Conservation (phyloP, 2,888 invertebrate genomes). For the Dryobota labecula region DNA sequence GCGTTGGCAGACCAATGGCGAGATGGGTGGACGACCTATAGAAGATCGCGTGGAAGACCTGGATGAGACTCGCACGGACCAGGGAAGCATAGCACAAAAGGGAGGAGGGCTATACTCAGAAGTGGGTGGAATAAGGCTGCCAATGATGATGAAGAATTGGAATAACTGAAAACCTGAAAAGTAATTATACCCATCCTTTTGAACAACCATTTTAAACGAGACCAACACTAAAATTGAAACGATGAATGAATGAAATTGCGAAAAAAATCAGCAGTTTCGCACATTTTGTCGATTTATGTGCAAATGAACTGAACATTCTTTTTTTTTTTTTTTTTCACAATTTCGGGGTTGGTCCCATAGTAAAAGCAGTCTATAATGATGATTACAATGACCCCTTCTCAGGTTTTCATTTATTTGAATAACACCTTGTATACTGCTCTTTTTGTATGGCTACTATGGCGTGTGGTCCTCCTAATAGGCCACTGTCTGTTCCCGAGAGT, state of each 20-base stretch:
- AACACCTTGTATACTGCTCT: background rate
- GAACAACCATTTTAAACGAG: too few relatives aligned
- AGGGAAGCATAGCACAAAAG: too few relatives aligned
- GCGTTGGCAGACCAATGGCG: too few relatives aligned
- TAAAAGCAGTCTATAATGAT: background rate
- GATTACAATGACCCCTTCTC: background rate
- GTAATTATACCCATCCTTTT: background rate
- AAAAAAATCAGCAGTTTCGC: background rate
- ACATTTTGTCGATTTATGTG: background rate
- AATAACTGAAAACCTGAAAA: background rate
- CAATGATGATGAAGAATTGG: too few relatives aligned
- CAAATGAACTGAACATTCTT: background rate
- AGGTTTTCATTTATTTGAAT: background rate
- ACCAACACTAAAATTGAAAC: background rate
- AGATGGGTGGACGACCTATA: too few relatives aligned
- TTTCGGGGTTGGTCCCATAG: background rate
- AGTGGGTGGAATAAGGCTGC: too few relatives aligned
- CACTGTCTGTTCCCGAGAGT: constrained; percentile 22
- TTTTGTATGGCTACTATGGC: background rate
- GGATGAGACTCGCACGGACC: too few relatives aligned
- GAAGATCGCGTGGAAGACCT: too few relatives aligned
- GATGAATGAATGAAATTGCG: too few relatives aligned
- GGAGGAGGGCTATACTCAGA: too few relatives aligned
- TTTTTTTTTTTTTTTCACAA: background rate
- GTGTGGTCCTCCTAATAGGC: constrained; percentile 27